phyloP scores from a whole-genome alignment of 2,797 vertebrate species.

The Pteropus rufus region DNA sequence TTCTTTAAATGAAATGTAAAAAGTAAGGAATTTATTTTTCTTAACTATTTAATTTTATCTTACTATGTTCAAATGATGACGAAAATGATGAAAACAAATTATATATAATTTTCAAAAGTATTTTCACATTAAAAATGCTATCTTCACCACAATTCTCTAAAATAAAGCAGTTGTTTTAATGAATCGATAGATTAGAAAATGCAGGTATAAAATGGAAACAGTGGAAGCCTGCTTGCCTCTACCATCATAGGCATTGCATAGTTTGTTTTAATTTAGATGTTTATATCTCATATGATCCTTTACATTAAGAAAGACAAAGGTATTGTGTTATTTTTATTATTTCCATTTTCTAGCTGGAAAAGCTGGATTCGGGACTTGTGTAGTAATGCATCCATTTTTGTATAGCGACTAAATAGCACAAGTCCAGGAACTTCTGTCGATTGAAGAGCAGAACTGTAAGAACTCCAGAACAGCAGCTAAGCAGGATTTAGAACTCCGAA shows the following conservation, averaged over 20 bases:
- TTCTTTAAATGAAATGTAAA: background rate
- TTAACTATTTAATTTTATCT: background rate
- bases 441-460: no score
- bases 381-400: background rate
- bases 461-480: fast-evolving
- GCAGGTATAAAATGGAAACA: background rate
- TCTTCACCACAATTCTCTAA: background rate
- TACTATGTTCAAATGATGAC: background rate
- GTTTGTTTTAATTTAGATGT: background rate
- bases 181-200: background rate
- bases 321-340: background rate
- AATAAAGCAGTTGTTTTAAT: background rate
- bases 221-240: background rate
- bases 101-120: background rate
- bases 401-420: background rate
- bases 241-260: background rate
- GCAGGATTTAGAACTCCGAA: background rate
- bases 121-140: background rate
- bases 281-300: background rate
- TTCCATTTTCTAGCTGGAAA: background rate
- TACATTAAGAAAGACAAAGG: background rate
- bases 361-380: background rate
- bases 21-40: background rate
- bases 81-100: background rate
- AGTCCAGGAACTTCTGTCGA: background rate